Percentiles rank a stretch among this genome's conserved stretches.
Conservation (phyloP, 1,140 invertebrate genomes). For the Mizuhopecten yessoensis region DNA sequence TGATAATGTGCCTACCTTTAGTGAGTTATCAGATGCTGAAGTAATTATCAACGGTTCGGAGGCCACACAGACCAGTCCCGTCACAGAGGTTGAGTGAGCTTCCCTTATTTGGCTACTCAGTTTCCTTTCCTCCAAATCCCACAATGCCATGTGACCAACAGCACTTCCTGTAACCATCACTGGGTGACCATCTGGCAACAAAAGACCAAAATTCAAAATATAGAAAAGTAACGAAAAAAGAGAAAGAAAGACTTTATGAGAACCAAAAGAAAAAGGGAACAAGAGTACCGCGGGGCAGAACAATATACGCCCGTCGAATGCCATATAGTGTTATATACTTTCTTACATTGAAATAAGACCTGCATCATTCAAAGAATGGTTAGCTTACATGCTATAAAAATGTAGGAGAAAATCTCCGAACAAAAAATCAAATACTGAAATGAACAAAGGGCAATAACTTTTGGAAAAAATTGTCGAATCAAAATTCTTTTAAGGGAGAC, state of each 20-base stretch:
- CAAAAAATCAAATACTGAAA: too few relatives aligned
- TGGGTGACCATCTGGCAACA: slow-evolving; percentile 88
- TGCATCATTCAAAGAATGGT: too few relatives aligned
- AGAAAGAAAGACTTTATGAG: background rate
- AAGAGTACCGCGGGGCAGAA: too few relatives aligned
- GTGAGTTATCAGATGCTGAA: slow-evolving; percentile 96
- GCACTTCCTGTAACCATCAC: slow-evolving; percentile 93
- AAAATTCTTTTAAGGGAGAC: too few relatives aligned
- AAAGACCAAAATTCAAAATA: background rate
- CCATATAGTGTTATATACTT: too few relatives aligned
- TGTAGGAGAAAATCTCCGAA: too few relatives aligned
- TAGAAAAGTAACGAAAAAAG: background rate
- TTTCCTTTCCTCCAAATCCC: slow-evolving; percentile 95
- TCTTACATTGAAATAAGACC: too few relatives aligned
- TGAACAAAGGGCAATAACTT: too few relatives aligned
- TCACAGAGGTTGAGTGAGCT: slow-evolving; percentile 90
- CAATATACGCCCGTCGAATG: too few relatives aligned
- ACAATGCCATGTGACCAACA: slow-evolving; percentile 92
- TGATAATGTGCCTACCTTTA: slow-evolving; percentile 89
- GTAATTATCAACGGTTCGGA: slow-evolving; percentile 95
- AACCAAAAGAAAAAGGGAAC: too few relatives aligned
- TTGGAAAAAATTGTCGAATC: too few relatives aligned
- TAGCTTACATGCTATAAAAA: too few relatives aligned
- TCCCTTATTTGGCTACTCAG: slow-evolving; percentile 89
- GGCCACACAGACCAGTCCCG: slow-evolving; percentile 91